phyloP scores from a whole-genome alignment of 2,888 invertebrate species.

The Drosophila basisetae region DNA sequence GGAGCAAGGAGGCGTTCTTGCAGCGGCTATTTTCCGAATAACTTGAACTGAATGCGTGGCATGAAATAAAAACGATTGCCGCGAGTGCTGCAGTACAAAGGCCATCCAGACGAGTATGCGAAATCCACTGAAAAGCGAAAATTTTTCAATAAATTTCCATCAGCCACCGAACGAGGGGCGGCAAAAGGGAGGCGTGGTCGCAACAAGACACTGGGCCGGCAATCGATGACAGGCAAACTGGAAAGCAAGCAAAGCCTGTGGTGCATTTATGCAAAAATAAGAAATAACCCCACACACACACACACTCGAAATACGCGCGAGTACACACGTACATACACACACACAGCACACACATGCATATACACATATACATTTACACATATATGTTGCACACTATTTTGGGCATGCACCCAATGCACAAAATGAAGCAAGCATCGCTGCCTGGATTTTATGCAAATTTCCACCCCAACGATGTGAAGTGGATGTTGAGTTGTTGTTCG shows the following conservation, averaged over 20 bases:
- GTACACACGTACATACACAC: constrained; percentile 4
- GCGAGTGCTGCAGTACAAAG: constrained; percentile 66
- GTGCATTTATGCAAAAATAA: constrained; percentile 82
- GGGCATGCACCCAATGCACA: constrained; percentile 69
- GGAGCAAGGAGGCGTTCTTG: constrained; percentile 44
- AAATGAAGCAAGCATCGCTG: constrained; percentile 61
- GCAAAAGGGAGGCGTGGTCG: constrained; percentile 1
- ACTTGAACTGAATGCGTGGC: constrained; percentile 78
- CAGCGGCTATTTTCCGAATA: constrained; percentile 79
- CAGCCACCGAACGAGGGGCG: constrained; percentile 38
- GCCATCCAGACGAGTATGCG: constrained; percentile 53
- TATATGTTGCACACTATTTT: constrained; percentile 69
- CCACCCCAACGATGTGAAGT: constrained; percentile 59
- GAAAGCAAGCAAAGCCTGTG: constrained; percentile 75
- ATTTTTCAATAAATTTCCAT: constrained; percentile 81
- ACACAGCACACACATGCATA: constrained; percentile 5
- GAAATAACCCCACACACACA: constrained; percentile 66
- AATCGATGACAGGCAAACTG: constrained; percentile 79
- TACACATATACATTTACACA: constrained; percentile 18
- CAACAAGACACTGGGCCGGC: constrained; percentile 68
- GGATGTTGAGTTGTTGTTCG: constrained; percentile 41
- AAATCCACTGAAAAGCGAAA: constrained; percentile 72
- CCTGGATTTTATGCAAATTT: constrained; percentile 76
- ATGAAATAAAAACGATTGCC: constrained; percentile 76
- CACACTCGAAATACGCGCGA: constrained; percentile 4